These are phyloP conservation scores for Tringa solitaria DNA, from an alignment of 2,113 vertebrate genomes.

Conservation along the genomic window DNA sequence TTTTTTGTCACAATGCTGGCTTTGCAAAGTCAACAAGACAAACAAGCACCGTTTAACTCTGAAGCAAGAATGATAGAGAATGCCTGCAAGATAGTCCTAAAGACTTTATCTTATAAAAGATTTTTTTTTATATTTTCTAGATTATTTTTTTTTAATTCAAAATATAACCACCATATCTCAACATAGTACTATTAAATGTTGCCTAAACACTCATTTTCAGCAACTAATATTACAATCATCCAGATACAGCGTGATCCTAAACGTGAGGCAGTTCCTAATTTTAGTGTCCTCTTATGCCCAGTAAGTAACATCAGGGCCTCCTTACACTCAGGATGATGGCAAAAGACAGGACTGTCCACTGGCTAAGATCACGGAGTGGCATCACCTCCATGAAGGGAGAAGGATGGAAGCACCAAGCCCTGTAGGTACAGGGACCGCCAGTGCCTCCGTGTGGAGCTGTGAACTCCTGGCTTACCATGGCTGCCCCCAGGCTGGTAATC, in stretches of 20 bases:
- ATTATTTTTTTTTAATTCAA: not conserved
- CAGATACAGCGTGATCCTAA: not conserved
- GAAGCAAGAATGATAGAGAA: not conserved
- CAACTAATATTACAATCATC: not conserved
- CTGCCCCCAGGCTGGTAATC: not conserved
- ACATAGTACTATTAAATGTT: not conserved
- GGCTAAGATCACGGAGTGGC: not conserved
- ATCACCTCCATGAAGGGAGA: not conserved
- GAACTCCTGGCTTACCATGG: accelerated
- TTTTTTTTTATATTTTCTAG: not conserved
- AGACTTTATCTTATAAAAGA: not conserved
- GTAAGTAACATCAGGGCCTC: not conserved
- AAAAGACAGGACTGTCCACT: accelerated
- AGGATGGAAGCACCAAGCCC: not conserved
- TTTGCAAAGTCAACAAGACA: not conserved
- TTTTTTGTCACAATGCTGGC: not conserved
- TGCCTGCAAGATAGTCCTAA: not conserved
- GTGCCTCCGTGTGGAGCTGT: not conserved
- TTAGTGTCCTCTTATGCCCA: not conserved
- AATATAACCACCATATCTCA: not conserved
- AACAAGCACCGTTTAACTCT: not conserved
- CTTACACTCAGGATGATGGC: not conserved
- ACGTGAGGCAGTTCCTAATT: not conserved
- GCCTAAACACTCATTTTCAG: not conserved
- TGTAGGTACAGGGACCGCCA: accelerated